Conservation (phyloP, 2,113 vertebrate genomes). For the Apeltes quadracus region DNA sequence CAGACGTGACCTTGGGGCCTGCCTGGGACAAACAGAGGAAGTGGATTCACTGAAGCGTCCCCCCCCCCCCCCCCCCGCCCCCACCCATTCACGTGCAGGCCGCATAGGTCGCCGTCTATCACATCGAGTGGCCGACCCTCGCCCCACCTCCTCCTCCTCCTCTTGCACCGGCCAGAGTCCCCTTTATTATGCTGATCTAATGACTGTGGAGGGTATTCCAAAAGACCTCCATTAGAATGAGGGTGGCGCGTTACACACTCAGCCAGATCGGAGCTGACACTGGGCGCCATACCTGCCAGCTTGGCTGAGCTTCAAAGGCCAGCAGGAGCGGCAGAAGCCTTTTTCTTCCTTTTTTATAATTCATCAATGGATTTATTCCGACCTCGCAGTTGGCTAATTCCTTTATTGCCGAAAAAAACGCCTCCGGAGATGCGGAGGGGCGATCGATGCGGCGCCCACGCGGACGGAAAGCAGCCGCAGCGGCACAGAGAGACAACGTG, state of each 20-base stretch:
- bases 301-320: conserved; percentile 38
- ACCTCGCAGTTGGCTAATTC: conserved; percentile 5
- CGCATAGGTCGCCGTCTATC: conserved; percentile 70
- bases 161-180: conserved; percentile 40
- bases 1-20: conserved; percentile 76
- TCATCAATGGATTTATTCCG: conserved; percentile 10
- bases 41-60: conserved; percentile 60
- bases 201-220: conserved; percentile 68
- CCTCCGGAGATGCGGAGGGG: conserved; percentile 1
- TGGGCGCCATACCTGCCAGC: conserved; percentile 46
- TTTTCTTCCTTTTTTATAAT: background rate
- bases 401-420: conserved; percentile 2
- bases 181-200: conserved; percentile 80
- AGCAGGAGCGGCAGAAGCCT: background rate
- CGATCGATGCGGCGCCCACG: conserved; percentile 2
- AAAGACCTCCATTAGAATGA: conserved; percentile 61
- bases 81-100: conserved; percentile 61
- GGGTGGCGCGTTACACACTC: conserved; percentile 41
- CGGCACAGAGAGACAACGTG: background rate
- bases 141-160: conserved; percentile 25
- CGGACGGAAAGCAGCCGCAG: conserved; percentile 1
- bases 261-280: conserved; percentile 51
- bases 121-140: conserved; percentile 42
- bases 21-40: conserved; percentile 71
- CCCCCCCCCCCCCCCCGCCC: conserved; percentile 4